Evolutionary conservation across 2,888 invertebrate species (phyloP), one percentile per base, ranked within the genome.

Genomic region (Aspidiotus rigidus): DNA sequence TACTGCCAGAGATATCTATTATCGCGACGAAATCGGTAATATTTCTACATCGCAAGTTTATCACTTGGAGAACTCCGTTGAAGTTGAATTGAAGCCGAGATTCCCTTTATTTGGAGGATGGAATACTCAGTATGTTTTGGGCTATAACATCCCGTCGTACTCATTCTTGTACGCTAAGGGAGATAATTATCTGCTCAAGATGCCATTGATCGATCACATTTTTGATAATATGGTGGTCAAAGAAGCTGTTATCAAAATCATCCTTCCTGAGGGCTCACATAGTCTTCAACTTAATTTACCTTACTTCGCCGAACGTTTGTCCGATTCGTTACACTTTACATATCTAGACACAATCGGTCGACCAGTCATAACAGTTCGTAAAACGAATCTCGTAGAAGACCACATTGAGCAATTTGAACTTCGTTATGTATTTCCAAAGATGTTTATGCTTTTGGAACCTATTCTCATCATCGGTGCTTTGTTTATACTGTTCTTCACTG

Each of bases 61-160:
- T 73, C 81, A 89, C 39, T 84, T 89, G 74, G 90, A 91, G 74
- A 95, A 98, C 77, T 89, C 93, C 54, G 94, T 98, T 8, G 97
- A 99, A 76, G 80, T 99, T 6, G 97, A 97, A 76, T 82, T 99
- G n/a, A 83, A 94, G 63, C 99, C 98, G 0, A 83, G 99, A 75
- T 99, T 97, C 79, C 99, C 99, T 5, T 81, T 99, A 7, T 99
- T 98, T 79, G 99, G 99, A 69, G 99, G 99, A 13, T 99, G 99
- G 99, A 93, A 91, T 78, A 97, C 96, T 9, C 92, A 93, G 74
- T 99, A 99, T 79, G 89, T 89, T 56, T 82, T 99, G 61, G 99
- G 99, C 5, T 96, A 97, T 81, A 97, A 95, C 80, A 89, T 99
- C 0, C 98, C 99, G 5, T 93, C 95, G 74, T 95, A 95, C 77